A percentile compares a stretch with the other conserved stretches of the same genome.
These are phyloP conservation scores for Drepana arcuata DNA, from an alignment of 1,140 invertebrate genomes.

Conservation along the genomic window DNA sequence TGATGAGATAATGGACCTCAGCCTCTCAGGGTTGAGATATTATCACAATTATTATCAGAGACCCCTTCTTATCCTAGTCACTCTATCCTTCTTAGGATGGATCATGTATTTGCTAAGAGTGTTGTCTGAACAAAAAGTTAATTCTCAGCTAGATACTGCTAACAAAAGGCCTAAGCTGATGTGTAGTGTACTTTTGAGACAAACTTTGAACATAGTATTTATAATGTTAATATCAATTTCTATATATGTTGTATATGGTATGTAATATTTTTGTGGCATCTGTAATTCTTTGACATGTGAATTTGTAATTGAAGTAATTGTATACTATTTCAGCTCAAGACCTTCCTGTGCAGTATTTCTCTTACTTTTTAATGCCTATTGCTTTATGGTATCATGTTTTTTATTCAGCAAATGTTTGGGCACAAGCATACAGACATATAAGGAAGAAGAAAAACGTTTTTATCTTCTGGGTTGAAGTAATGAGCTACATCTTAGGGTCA, in stretches of 20 bases:
- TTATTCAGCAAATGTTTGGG: conserved; percentile 32
- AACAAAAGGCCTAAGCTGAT: conserved; percentile 11
- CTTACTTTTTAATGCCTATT: conserved; percentile 77
- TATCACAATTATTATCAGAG: conserved; percentile 85
- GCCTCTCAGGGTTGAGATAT: conserved; percentile 78
- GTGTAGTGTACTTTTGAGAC: conserved; percentile 5
- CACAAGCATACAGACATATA: conserved; percentile 20
- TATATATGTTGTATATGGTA: conserved; percentile 56
- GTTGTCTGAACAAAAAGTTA: conserved; percentile 38
- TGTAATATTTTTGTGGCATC: conserved; percentile 13
- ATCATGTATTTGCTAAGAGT: conserved; percentile 67
- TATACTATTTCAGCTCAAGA: conserved; percentile 72
- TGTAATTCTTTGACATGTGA: too few relatives aligned
- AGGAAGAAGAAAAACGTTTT: conserved; percentile 21
- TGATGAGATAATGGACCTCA: conserved; percentile 73
- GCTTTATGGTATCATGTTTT: conserved; percentile 73
- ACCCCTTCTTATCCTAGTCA: conserved; percentile 74
- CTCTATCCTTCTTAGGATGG: conserved; percentile 80
- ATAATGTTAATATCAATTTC: conserved; percentile 20
- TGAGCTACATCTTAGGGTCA: conserved; percentile 41
- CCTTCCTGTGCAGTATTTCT: conserved; percentile 73
- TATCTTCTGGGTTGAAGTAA: conserved; percentile 21
- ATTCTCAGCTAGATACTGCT: conserved; percentile 20
- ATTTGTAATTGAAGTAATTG: too few relatives aligned
- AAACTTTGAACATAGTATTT: conserved; percentile 27